phyloP scores from a whole-genome alignment of 2,797 vertebrate genomes.

The Salarias fasciatus region DNA sequence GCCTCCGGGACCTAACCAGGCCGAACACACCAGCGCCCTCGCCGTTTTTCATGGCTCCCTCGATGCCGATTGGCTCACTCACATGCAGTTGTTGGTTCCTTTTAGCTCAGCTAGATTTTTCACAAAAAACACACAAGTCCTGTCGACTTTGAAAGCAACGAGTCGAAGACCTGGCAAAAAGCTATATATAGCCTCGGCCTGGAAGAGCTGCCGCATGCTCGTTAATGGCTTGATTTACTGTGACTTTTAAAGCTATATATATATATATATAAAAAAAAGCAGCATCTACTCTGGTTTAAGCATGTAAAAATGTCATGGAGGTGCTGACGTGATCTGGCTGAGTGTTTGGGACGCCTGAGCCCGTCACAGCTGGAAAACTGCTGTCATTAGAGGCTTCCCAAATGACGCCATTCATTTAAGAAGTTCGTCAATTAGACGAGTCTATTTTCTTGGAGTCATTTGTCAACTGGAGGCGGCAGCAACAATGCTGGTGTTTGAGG shows the following conservation, averaged over 20 bases:
- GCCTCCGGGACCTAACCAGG: conserved; percentile 30
- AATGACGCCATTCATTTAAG: conserved; percentile 56
- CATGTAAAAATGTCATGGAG: conserved; percentile 45
- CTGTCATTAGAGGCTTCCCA: conserved; percentile 37
- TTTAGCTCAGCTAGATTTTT: conserved; percentile 30
- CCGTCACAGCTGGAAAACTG: not conserved
- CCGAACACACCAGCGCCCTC: conserved; percentile 24
- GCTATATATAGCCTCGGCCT: conserved; percentile 43
- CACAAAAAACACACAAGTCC: too few species aligned
- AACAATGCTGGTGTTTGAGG: conserved; percentile 34
- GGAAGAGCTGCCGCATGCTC: conserved; percentile 43
- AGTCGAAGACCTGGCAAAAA: conserved; percentile 40
- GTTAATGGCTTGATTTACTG: conserved; percentile 47
- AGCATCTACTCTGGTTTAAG: not conserved
- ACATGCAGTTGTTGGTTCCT: conserved; percentile 40
- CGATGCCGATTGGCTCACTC: conserved; percentile 32
- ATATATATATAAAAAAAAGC: too few species aligned
- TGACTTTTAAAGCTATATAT: conserved; percentile 13
- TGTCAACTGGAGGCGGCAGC: conserved; percentile 47
- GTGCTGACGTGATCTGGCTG: conserved; percentile 20
- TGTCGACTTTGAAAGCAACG: conserved; percentile 48
- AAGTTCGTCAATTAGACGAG: conserved; percentile 60
- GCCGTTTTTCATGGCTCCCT: conserved; percentile 49
- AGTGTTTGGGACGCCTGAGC: too few species aligned
- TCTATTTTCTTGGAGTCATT: conserved; percentile 53